Percentiles rank a stretch among this genome's conserved stretches.
phyloP scores from a whole-genome alignment of 2,888 invertebrate genomes.

The Acrobasis repandana region DNA sequence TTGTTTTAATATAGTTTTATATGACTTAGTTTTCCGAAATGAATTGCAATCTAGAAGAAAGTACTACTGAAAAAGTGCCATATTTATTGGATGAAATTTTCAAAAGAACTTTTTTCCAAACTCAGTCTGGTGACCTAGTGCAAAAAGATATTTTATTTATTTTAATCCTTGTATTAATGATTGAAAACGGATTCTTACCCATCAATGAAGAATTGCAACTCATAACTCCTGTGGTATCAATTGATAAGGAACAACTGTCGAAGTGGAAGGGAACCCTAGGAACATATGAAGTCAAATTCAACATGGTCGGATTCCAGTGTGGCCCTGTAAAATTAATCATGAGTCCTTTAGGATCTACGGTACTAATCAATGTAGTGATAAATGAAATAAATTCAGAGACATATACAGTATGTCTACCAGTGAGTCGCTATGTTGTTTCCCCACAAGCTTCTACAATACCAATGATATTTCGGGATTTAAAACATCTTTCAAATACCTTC shows the following conservation, averaged over 20 bases:
- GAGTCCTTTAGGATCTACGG: slow-evolving; percentile 60
- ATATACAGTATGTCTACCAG: slow-evolving; percentile 66
- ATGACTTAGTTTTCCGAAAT: slow-evolving; percentile 32
- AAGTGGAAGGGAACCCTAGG: slow-evolving; percentile 55
- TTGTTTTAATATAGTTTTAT: background rate
- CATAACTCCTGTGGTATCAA: slow-evolving; percentile 36
- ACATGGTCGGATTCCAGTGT: slow-evolving; percentile 54
- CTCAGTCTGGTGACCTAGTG: slow-evolving; percentile 47
- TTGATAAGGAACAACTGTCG: slow-evolving; percentile 44
- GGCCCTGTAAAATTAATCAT: slow-evolving; percentile 59
- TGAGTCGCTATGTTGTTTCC: slow-evolving; percentile 65
- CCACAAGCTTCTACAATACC: slow-evolving; percentile 60
- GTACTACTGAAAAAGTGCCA: slow-evolving; percentile 57
- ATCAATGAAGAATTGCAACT: slow-evolving; percentile 42
- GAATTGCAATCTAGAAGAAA: slow-evolving; percentile 59
- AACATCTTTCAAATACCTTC: slow-evolving; percentile 72
- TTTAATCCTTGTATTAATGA: slow-evolving; percentile 59
- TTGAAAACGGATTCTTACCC: slow-evolving; percentile 66
- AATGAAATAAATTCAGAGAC: slow-evolving; percentile 59
- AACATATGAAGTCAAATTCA: slow-evolving; percentile 54
- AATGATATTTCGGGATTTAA: slow-evolving; percentile 67
- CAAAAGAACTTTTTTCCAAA: slow-evolving; percentile 44
- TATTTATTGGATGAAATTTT: slow-evolving; percentile 53
- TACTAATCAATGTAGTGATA: slow-evolving; percentile 61
- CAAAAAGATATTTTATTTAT: slow-evolving; percentile 68